Evolutionary conservation across 2,113 vertebrate genomes (phyloP).

Genomic region (Smithornis capensis): DNA sequence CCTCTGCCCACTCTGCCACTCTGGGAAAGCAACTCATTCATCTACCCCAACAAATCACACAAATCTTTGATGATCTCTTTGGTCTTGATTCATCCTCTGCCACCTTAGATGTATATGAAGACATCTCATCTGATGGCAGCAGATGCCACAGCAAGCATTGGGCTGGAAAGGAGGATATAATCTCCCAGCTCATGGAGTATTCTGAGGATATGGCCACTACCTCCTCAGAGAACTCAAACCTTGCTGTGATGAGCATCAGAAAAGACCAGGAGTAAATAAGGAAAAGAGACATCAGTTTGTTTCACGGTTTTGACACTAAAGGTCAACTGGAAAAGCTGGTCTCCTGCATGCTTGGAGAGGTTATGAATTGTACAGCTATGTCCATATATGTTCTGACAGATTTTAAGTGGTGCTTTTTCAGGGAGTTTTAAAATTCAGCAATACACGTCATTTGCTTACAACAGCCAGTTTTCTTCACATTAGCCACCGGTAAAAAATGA

Average conservation of each 20-base stretch:
- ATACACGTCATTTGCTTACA: constrained; percentile 63
- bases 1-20: fast-evolving
- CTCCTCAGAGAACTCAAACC: background rate
- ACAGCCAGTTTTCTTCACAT: constrained; percentile 43
- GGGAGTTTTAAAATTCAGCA: constrained; percentile 52
- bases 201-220: background rate
- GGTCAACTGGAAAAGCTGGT: constrained; percentile 57
- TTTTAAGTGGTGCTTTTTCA: constrained; percentile 27
- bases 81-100: background rate
- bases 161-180: background rate
- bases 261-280: background rate
- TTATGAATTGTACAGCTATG: constrained; percentile 10
- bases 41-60: background rate
- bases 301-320: constrained; percentile 40
- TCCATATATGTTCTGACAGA: constrained; percentile 63
- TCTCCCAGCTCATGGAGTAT: background rate
- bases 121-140: background rate
- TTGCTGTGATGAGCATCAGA: background rate
- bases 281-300: background rate
- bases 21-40: background rate
- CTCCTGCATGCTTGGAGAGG: background rate
- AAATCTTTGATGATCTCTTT: background rate
- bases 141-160: background rate
- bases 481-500: constrained; percentile 52
- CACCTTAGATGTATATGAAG: fast-evolving